A percentile compares a stretch with the other conserved stretches of the same genome.
phyloP scores from a whole-genome alignment of 2,113 vertebrate genomes.

The Crotalus horridus region DNA sequence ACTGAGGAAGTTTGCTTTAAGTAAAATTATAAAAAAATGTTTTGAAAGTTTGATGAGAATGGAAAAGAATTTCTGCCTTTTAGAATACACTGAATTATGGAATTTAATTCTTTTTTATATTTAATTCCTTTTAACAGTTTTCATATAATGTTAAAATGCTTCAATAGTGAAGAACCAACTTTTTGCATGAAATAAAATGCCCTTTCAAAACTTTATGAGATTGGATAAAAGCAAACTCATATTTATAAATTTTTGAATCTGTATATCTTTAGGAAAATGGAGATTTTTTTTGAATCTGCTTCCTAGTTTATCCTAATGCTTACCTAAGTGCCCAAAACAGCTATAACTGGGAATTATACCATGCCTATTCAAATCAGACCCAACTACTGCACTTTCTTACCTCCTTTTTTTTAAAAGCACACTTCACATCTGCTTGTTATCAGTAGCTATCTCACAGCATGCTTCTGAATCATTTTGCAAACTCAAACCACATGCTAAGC shows the following conservation, averaged over 20 bases:
- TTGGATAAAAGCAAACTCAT: not conserved
- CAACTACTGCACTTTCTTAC: conserved; percentile 46
- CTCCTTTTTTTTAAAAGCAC: conserved; percentile 60
- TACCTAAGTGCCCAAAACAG: not conserved
- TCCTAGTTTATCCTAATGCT: not conserved
- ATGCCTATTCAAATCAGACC: conserved; percentile 34
- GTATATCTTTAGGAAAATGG: not conserved
- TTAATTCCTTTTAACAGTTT: not conserved
- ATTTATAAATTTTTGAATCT: not conserved
- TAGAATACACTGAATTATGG: not conserved
- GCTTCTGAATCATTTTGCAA: conserved; percentile 74
- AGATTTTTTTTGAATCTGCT: not conserved
- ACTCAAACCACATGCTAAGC: conserved; percentile 81
- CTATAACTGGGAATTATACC: conserved; percentile 33
- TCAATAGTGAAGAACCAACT: not conserved
- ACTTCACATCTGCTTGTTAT: conserved; percentile 79
- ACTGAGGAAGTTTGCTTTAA: not conserved
- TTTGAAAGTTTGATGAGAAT: not conserved
- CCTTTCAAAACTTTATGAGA: not conserved
- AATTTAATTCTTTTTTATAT: not conserved
- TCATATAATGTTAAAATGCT: not conserved
- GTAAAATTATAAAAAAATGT: not conserved
- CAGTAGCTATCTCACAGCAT: conserved; percentile 73
- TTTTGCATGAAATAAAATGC: not conserved
- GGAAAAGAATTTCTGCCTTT: not conserved